Conservation (phyloP, 2,797 vertebrate species). For the Clarias pachynema region DNA sequence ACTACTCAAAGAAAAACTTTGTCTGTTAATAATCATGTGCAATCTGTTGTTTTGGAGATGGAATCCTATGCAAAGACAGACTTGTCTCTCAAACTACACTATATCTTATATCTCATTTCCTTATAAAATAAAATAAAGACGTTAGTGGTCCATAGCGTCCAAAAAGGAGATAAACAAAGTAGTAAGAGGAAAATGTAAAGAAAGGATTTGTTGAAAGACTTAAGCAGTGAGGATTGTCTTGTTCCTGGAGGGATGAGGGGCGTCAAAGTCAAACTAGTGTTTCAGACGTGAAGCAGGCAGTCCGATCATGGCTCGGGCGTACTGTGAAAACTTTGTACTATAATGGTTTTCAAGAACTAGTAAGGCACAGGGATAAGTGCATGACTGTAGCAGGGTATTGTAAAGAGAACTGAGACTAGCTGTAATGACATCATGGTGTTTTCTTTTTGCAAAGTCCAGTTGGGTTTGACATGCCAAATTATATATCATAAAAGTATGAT, state of each 20-base stretch:
- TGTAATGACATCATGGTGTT: background rate
- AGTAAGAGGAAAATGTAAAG: background rate
- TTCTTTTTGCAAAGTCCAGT: background rate
- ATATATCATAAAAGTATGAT: background rate
- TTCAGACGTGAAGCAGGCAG: too few relatives aligned
- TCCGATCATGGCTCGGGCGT: too few relatives aligned
- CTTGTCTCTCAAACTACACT: background rate
- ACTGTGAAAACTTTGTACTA: too few relatives aligned
- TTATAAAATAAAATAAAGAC: background rate
- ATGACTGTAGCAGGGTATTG: background rate
- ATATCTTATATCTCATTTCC: background rate
- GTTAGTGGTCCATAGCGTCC: background rate
- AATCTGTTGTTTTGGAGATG: background rate
- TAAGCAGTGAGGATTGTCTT: background rate
- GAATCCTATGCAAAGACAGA: background rate
- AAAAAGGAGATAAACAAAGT: background rate
- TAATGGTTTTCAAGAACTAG: too few relatives aligned
- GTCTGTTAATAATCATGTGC: background rate
- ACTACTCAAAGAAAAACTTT: background rate
- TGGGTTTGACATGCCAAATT: background rate
- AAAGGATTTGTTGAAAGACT: background rate
- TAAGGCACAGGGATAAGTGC: too few relatives aligned
- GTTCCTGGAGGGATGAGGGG: background rate
- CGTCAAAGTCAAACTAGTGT: too few relatives aligned
- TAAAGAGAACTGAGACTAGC: background rate